A percentile compares a stretch with the other conserved stretches of the same genome.
These are phyloP conservation scores for Nothobranchius furzeri DNA, from an alignment of 2,113 vertebrate genomes.

Conservation along the genomic window DNA sequence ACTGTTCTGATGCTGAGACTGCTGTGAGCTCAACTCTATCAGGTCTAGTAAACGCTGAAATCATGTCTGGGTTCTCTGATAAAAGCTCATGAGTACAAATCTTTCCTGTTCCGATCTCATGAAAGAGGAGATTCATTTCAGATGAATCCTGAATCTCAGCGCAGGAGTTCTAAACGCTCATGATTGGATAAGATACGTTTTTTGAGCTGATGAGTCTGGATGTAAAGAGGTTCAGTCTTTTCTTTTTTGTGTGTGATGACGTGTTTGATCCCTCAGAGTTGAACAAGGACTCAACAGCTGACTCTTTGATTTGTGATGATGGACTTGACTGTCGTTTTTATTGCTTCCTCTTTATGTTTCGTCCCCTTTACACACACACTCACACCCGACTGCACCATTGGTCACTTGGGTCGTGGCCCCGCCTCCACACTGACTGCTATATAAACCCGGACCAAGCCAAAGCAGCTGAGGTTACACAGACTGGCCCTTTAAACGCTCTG, in stretches of 20 bases:
- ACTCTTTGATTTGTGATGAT: slow-evolving; percentile 13
- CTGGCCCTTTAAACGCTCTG: slow-evolving; percentile 46
- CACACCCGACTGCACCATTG: slow-evolving; percentile 42
- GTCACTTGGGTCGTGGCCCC: slow-evolving; percentile 22
- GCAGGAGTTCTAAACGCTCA: too few species aligned
- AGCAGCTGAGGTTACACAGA: slow-evolving; percentile 43
- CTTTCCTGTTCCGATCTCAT: too few species aligned
- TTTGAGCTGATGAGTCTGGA: too few species aligned
- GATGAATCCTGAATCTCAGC: too few species aligned
- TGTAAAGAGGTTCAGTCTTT: too few species aligned
- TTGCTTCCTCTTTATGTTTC: slow-evolving; percentile 52
- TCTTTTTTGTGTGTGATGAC: not conserved
- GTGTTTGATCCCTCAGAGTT: not conserved
- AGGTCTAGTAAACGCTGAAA: too few species aligned
- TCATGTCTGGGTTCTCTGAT: too few species aligned
- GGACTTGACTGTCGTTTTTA: slow-evolving; percentile 26
- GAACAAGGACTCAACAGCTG: not conserved
- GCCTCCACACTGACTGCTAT: slow-evolving; percentile 38
- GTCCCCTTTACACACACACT: slow-evolving; percentile 20
- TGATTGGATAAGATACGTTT: too few species aligned
- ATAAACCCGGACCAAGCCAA: slow-evolving; percentile 36
- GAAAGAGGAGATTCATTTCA: too few species aligned
- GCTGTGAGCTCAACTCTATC: too few species aligned
- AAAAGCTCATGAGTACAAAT: too few species aligned
- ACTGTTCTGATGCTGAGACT: too few species aligned